Evolutionary conservation across 64 coral and sea anemone species (phyloP).

Genomic region (Actinia tenebrosa): DNA sequence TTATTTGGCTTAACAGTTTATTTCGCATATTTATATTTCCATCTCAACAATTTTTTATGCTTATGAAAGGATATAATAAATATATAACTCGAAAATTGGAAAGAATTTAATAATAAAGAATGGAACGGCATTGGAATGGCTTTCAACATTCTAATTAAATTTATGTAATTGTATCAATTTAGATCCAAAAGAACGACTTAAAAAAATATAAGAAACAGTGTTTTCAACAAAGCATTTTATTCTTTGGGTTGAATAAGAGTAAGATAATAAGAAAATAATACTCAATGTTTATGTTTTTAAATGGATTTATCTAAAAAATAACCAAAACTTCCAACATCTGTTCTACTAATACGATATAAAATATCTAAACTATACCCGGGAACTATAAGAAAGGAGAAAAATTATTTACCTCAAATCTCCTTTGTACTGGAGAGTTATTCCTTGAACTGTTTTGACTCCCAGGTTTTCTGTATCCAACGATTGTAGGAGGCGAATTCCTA

Average conservation of each 20-base stretch:
- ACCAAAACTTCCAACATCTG: neutral
- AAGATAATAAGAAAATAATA: neutral
- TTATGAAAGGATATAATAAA: neutral
- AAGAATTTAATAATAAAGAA: neutral
- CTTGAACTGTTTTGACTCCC: conserved; percentile 74
- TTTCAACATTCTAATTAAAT: neutral
- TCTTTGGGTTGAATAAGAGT: neutral
- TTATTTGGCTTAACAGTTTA: neutral
- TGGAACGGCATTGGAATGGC: neutral
- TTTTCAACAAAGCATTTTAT: neutral
- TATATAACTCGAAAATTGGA: neutral
- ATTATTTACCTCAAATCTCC: conserved; percentile 66
- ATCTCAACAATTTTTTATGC: neutral
- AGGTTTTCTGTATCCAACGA: conserved; percentile 62
- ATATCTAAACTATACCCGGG: neutral
- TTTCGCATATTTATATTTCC: neutral
- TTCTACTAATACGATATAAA: neutral
- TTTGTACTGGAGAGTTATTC: conserved; percentile 79
- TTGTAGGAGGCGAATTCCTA: conserved; percentile 75
- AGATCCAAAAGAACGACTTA: neutral
- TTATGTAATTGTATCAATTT: neutral
- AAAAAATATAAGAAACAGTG: neutral
- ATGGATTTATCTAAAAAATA: neutral
- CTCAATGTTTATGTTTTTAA: neutral
- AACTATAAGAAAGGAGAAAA: neutral